These are phyloP conservation scores for Schizopygopsis pylzovi DNA, from an alignment of 2,797 vertebrate genomes.

Conservation along the genomic window DNA sequence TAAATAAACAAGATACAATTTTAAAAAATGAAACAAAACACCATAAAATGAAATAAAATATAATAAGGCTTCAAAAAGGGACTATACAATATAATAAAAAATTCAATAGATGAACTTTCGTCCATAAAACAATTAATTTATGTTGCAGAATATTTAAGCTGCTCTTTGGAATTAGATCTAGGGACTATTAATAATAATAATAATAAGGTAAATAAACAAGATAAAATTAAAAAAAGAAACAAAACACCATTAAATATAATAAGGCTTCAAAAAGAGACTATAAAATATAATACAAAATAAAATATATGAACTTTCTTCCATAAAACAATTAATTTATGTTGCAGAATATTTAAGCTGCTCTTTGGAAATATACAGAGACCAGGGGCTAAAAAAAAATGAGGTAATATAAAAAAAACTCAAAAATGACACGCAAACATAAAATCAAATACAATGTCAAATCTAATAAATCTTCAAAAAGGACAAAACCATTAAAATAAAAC, in stretches of 20 bases:
- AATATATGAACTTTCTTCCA: background rate
- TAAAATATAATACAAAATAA: background rate
- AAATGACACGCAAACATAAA: background rate
- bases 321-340: too few relatives aligned
- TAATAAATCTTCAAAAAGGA: background rate
- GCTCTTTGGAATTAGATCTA: background rate
- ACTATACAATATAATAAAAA: too few relatives aligned
- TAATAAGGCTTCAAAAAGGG: too few relatives aligned
- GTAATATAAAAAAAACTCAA: background rate
- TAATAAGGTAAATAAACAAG: background rate
- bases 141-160: background rate
- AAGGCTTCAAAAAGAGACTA: background rate
- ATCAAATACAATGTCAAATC: background rate
- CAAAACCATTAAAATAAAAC: background rate
- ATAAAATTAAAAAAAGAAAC: background rate
- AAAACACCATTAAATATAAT: background rate
- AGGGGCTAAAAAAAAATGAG: background rate
- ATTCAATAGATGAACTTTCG: too few relatives aligned
- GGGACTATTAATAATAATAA: too few relatives aligned
- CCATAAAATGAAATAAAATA: too few relatives aligned
- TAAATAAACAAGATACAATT: too few relatives aligned
- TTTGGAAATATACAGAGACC: background rate
- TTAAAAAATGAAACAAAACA: too few relatives aligned
- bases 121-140: background rate
- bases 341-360: too few relatives aligned